phyloP scores from a whole-genome alignment of 2,113 vertebrate species.

The Bubo blakistoni region DNA sequence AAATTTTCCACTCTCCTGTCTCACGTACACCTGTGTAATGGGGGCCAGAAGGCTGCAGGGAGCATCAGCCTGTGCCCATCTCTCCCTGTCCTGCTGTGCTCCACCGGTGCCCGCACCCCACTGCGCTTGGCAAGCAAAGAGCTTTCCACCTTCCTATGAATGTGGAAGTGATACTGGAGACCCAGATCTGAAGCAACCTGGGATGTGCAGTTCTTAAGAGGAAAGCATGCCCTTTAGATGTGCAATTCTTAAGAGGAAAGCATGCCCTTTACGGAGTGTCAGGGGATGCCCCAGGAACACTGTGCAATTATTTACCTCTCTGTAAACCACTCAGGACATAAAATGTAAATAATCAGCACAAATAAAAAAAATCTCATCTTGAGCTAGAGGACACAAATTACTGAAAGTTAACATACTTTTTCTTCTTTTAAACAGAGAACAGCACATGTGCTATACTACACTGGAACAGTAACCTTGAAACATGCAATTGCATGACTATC shows the following conservation, averaged over 20 bases:
- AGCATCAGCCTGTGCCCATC: not conserved
- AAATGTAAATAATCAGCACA: not conserved
- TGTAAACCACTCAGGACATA: not conserved
- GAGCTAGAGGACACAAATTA: not conserved
- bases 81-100: not conserved
- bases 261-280: not conserved
- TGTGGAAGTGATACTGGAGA: not conserved
- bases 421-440: not conserved
- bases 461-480: not conserved
- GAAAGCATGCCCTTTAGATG: not conserved
- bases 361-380: not conserved
- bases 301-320: not conserved
- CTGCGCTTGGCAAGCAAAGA: accelerated
- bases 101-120: accelerated
- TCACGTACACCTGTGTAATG: accelerated
- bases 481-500: accelerated
- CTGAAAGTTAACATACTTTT: not conserved
- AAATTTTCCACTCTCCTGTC: not conserved
- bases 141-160: not conserved
- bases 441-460: not conserved
- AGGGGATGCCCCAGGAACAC: not conserved
- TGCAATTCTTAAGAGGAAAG: not conserved
- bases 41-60: not conserved
- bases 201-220: not conserved
- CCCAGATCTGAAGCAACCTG: not conserved